Conservation (phyloP, 2,888 invertebrate species). For the Patella ulyssiponensis region DNA sequence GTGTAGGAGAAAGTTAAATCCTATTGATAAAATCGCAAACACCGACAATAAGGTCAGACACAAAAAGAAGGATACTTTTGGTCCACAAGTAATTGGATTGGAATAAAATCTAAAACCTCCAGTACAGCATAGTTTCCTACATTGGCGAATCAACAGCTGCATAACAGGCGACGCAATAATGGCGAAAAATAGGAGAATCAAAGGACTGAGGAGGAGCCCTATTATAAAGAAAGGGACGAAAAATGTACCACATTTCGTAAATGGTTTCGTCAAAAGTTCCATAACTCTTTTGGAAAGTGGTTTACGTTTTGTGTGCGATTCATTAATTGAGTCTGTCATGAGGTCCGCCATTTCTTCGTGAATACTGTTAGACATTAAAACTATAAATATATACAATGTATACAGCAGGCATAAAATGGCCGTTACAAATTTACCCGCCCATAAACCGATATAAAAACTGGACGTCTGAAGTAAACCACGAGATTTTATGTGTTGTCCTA, state of each 20-base stretch:
- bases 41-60: conserved; percentile 27
- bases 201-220: background rate
- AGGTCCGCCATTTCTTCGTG: background rate
- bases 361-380: background rate
- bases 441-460: background rate
- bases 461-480: background rate
- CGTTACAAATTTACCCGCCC: background rate
- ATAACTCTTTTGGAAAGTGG: background rate
- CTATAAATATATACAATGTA: background rate
- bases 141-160: background rate
- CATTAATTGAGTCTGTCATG: background rate
- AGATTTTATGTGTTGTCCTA: background rate
- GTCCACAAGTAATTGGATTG: background rate
- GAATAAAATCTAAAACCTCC: background rate
- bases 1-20: conserved; percentile 33
- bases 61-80: conserved; percentile 19
- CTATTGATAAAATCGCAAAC: conserved; percentile 30
- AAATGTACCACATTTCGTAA: background rate
- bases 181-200: background rate
- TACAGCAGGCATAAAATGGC: background rate
- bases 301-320: background rate
- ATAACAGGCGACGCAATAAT: background rate
- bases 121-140: background rate
- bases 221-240: background rate
- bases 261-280: background rate